phyloP scores from a whole-genome alignment of 1,140 invertebrate species.

The Whitmania pigra region DNA sequence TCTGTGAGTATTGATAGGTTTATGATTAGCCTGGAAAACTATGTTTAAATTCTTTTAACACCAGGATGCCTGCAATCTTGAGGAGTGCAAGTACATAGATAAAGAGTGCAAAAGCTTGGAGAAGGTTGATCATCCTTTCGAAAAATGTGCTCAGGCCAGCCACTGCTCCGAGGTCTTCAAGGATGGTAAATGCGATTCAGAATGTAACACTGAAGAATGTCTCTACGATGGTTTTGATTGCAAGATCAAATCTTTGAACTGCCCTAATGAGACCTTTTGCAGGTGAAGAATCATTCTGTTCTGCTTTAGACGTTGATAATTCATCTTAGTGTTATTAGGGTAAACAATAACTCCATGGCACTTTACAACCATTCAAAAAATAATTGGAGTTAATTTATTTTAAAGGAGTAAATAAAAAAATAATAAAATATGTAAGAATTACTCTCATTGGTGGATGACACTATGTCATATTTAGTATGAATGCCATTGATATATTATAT shows the following conservation, averaged over 20 bases:
- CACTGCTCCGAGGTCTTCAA: constrained; percentile 71
- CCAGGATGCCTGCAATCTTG: constrained; percentile 71
- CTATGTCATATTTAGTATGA: no score
- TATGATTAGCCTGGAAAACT: no score
- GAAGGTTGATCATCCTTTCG: constrained; percentile 49
- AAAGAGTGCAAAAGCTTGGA: constrained; percentile 67
- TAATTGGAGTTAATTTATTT: no score
- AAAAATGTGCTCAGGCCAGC: constrained; percentile 53
- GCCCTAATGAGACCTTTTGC: constrained; percentile 6
- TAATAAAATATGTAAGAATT: no score
- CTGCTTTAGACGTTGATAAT: not conserved
- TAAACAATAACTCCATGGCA: not conserved
- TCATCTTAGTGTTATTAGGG: not conserved
- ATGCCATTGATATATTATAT: constrained; percentile 31
- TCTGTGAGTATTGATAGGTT: no score
- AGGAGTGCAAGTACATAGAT: constrained; percentile 84
- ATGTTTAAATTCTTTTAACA: constrained; percentile 20
- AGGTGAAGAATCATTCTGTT: not conserved
- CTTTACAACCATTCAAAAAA: no score
- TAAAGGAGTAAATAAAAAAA: no score
- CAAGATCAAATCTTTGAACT: constrained; percentile 11
- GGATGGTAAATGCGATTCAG: constrained; percentile 50
- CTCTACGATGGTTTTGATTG: constrained; percentile 87
- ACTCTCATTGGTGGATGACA: no score
- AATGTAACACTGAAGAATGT: constrained; percentile 79